Conservation (phyloP, 2,113 vertebrate genomes). For the Salvelinus alpinus region DNA sequence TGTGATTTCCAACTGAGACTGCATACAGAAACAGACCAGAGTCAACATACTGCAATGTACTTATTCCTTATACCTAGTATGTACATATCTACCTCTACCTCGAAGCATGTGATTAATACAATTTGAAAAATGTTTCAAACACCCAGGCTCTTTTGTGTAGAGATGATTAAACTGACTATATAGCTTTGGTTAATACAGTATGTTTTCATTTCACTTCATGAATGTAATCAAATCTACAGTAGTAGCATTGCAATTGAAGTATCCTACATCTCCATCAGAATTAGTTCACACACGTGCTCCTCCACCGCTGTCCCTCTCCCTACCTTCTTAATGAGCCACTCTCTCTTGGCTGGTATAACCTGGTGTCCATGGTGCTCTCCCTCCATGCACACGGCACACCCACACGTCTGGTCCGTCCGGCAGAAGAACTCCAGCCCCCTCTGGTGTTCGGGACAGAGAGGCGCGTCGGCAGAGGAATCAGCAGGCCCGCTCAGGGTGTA, state of each 20-base stretch:
- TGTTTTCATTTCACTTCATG: not conserved
- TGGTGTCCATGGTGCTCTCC: slow-evolving; percentile 64
- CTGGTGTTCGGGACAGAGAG: slow-evolving; percentile 60
- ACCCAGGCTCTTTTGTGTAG: not conserved
- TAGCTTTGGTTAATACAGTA: not conserved
- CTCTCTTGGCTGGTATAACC: slow-evolving; percentile 53
- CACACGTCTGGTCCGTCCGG: slow-evolving; percentile 57
- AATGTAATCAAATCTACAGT: too few relatives aligned
- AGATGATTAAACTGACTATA: too few relatives aligned
- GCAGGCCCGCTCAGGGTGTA: slow-evolving; percentile 22
- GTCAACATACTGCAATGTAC: not conserved
- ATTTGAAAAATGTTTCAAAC: not conserved
- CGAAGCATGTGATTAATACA: not conserved
- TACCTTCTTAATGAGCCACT: slow-evolving; percentile 72
- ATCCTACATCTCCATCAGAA: too few relatives aligned
- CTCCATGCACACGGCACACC: slow-evolving; percentile 65
- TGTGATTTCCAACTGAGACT: slow-evolving; percentile 67
- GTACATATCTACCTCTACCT: too few relatives aligned
- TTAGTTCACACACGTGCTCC: not conserved
- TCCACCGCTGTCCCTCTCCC: not conserved
- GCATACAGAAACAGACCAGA: not conserved
- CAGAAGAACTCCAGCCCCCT: slow-evolving; percentile 69
- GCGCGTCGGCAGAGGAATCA: slow-evolving; percentile 10
- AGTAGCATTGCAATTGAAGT: too few relatives aligned
- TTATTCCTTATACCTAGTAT: not conserved